Percentiles rank a stretch among this genome's conserved stretches.
Evolutionary conservation across 2,113 vertebrate genomes (phyloP).

Genomic region (Hippocampus comes): DNA sequence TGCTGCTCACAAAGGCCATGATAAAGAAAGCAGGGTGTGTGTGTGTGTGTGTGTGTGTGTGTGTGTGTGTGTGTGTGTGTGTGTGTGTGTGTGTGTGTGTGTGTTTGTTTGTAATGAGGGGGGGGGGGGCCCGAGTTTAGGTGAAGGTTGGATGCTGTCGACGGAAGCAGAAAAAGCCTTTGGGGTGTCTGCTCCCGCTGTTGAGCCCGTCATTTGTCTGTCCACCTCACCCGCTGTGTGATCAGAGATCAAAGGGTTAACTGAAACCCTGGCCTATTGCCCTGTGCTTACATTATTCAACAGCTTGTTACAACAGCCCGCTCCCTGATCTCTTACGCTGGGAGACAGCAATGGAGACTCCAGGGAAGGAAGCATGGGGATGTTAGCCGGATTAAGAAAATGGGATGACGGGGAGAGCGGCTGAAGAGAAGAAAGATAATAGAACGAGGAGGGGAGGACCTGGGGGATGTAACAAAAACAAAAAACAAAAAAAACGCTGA

Average conservation of each 20-base stretch:
- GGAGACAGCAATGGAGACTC: slow-evolving; percentile 52
- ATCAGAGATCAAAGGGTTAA: slow-evolving; percentile 72
- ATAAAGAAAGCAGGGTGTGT: slow-evolving; percentile 41
- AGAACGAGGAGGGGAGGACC: slow-evolving; percentile 38
- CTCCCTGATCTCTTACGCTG: slow-evolving; percentile 62
- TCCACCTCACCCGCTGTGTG: slow-evolving; percentile 51
- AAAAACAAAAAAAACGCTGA: slow-evolving; percentile 23
- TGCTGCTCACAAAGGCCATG: slow-evolving; percentile 45
- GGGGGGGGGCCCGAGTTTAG: slow-evolving; percentile 22
- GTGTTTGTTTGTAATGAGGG: too few relatives aligned
- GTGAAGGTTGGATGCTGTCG: slow-evolving; percentile 19
- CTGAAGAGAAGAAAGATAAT: slow-evolving; percentile 43
- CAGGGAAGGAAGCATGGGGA: slow-evolving; percentile 44
- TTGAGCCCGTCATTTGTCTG: slow-evolving; percentile 50
- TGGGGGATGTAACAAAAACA: slow-evolving; percentile 5
- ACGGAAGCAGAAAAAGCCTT: slow-evolving; percentile 33
- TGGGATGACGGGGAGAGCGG: slow-evolving; percentile 39
- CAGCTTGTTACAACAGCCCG: slow-evolving; percentile 70
- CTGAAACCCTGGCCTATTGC: slow-evolving; percentile 62
- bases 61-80: not conserved
- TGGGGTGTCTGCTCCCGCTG: slow-evolving; percentile 43
- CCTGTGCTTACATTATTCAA: slow-evolving; percentile 69
- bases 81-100: too few relatives aligned
- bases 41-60: too few relatives aligned
- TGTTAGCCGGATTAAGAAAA: slow-evolving; percentile 57